These are phyloP conservation scores for Microplitis mediator DNA, from an alignment of 1,140 invertebrate genomes.

Conservation along the genomic window DNA sequence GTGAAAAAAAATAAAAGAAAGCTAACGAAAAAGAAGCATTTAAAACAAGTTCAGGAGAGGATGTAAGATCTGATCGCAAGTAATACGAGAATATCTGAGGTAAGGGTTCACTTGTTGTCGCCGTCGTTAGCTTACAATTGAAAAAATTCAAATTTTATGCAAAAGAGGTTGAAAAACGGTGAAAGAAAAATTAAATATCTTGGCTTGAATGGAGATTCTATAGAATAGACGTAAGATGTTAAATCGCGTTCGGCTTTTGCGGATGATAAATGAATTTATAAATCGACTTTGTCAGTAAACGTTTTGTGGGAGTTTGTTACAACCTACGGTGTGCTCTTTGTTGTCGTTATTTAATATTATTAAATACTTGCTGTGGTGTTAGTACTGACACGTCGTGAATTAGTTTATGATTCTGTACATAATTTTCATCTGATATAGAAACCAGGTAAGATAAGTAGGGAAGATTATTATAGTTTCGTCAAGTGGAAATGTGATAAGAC, in stretches of 20 bases:
- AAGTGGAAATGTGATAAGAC: too few relatives aligned
- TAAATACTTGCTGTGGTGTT: too few relatives aligned
- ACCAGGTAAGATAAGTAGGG: too few relatives aligned
- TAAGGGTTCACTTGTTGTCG: conserved; percentile 11
- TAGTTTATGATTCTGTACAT: too few relatives aligned
- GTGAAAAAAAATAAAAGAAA: conserved; percentile 8
- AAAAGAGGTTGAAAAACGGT: conserved; percentile 30
- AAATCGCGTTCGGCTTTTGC: background rate
- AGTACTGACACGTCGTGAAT: too few relatives aligned
- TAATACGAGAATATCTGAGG: background rate
- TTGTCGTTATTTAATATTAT: too few relatives aligned
- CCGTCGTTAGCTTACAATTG: conserved; percentile 35
- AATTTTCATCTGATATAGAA: too few relatives aligned
- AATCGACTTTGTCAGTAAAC: background rate
- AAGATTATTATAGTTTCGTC: too few relatives aligned
- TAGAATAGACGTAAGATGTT: background rate
- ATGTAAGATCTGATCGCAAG: background rate
- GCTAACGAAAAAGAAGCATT: background rate
- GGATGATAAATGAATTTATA: too few relatives aligned
- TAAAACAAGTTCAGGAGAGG: background rate
- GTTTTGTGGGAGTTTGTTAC: background rate
- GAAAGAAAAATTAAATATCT: conserved; percentile 43
- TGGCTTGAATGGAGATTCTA: conserved; percentile 21
- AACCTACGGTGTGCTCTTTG: too few relatives aligned
- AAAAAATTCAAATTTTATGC: conserved; percentile 47